Conservation (phyloP, 2,888 invertebrate species). For the Rhorus exstirpatorius region DNA sequence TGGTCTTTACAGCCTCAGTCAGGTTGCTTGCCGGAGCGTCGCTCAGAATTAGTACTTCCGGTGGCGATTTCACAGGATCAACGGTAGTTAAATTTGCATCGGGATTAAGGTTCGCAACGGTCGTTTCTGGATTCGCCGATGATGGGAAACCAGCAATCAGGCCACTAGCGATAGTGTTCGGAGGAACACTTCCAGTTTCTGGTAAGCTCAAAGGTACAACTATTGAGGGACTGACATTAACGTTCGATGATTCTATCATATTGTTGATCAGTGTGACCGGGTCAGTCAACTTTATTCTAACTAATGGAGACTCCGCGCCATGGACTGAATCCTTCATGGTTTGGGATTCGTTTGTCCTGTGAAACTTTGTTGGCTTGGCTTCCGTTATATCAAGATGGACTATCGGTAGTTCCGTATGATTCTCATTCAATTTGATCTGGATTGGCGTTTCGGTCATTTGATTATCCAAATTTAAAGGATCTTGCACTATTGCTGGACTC, state of each 20-base stretch:
- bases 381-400: conserved; percentile 76
- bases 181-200: conserved; percentile 57
- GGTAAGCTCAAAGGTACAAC: conserved; percentile 72
- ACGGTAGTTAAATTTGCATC: not conserved
- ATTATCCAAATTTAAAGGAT: conserved; percentile 5
- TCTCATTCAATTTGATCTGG: conserved; percentile 34
- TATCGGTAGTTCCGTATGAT: conserved; percentile 73
- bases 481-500: conserved; percentile 3
- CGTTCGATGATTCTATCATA: conserved; percentile 73
- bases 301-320: conserved; percentile 75
- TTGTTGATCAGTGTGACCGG: conserved; percentile 76
- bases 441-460: conserved; percentile 20
- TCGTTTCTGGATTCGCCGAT: conserved; percentile 53
- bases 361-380: conserved; percentile 55
- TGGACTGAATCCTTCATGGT: conserved; percentile 33
- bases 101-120: not conserved
- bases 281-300: conserved; percentile 77
- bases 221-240: conserved; percentile 52
- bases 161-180: conserved; percentile 77
- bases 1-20: not conserved
- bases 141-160: conserved; percentile 80
- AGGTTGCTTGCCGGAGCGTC: conserved; percentile 25
- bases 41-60: conserved; percentile 32
- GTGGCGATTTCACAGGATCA: conserved; percentile 33
- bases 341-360: conserved; percentile 60